phyloP scores from a whole-genome alignment of 2,888 invertebrate species.

The Tetranychus piercei region DNA sequence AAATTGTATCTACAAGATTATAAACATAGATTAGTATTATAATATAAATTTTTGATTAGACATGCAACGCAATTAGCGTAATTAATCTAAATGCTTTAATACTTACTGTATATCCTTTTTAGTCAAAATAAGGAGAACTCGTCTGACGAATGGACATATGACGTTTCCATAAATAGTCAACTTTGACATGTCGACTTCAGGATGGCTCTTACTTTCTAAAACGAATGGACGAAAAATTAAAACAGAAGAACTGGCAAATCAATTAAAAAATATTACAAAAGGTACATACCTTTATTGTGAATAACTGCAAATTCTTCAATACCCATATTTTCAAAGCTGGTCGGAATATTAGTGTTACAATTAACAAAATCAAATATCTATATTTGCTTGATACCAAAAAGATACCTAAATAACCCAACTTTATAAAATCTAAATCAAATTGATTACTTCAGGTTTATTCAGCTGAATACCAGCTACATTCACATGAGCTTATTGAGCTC shows the following conservation, averaged over 20 bases:
- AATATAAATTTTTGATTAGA: neutral
- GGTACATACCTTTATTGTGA: neutral
- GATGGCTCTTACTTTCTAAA: neutral
- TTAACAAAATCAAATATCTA: too few species aligned
- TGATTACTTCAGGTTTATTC: too few species aligned
- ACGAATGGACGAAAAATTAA: neutral
- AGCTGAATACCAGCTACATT: too few species aligned
- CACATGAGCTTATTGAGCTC: too few species aligned
- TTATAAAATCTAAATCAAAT: too few species aligned
- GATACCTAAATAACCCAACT: too few species aligned
- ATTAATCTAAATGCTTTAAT: neutral
- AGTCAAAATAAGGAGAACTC: neutral
- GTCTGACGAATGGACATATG: neutral
- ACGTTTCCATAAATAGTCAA: neutral
- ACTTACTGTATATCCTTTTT: neutral
- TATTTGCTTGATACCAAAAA: too few species aligned
- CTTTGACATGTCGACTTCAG: neutral
- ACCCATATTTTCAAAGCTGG: neutral
- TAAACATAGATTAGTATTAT: neutral
- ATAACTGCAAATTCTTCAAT: neutral
- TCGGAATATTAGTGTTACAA: too few species aligned
- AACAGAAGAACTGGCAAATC: neutral
- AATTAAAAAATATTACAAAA: neutral
- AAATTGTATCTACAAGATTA: neutral
- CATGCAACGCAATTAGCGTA: neutral